Percentiles rank a stretch among this genome's conserved stretches.
Evolutionary conservation across 2,113 vertebrate genomes (phyloP).

Genomic region (Phyllopteryx taeniolatus): DNA sequence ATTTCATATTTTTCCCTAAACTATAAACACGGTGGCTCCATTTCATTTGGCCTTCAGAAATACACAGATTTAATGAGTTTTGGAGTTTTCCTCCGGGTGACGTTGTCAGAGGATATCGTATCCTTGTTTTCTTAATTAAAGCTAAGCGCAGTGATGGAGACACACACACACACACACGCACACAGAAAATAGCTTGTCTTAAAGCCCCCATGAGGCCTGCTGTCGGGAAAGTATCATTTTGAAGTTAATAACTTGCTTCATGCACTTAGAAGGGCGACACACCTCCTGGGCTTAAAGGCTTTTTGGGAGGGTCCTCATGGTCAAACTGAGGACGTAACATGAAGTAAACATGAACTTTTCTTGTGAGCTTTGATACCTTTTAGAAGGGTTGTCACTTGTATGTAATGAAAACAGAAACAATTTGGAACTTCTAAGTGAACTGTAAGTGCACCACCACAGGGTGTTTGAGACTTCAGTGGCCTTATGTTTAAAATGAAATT

Average conservation of each 20-base stretch:
- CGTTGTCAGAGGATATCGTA: conserved; percentile 58
- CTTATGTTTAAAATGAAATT: conserved; percentile 41
- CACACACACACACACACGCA: conserved; percentile 6
- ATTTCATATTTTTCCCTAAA: conserved; percentile 58
- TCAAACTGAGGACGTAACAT: conserved; percentile 18
- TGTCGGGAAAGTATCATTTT: conserved; percentile 57
- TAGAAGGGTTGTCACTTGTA: not conserved
- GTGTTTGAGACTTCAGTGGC: conserved; percentile 46
- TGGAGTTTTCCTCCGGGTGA: conserved; percentile 58
- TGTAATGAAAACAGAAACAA: not conserved
- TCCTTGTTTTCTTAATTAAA: conserved; percentile 72
- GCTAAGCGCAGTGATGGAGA: conserved; percentile 45
- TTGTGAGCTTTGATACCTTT: not conserved
- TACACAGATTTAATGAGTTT: conserved; percentile 61
- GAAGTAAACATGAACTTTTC: conserved; percentile 16
- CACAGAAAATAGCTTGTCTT: conserved; percentile 18
- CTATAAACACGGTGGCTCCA: conserved; percentile 49
- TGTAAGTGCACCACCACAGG: conserved; percentile 42
- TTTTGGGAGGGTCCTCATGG: conserved; percentile 21
- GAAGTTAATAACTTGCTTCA: conserved; percentile 57
- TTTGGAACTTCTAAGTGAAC: not conserved
- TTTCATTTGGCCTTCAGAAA: conserved; percentile 47
- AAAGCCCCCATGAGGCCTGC: conserved; percentile 29
- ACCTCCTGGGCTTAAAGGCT: conserved; percentile 29
- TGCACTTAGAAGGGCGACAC: conserved; percentile 31